A percentile compares a stretch with the other conserved stretches of the same genome.
phyloP scores from a whole-genome alignment of 2,888 invertebrate species.

The Frankliniella fusca region DNA sequence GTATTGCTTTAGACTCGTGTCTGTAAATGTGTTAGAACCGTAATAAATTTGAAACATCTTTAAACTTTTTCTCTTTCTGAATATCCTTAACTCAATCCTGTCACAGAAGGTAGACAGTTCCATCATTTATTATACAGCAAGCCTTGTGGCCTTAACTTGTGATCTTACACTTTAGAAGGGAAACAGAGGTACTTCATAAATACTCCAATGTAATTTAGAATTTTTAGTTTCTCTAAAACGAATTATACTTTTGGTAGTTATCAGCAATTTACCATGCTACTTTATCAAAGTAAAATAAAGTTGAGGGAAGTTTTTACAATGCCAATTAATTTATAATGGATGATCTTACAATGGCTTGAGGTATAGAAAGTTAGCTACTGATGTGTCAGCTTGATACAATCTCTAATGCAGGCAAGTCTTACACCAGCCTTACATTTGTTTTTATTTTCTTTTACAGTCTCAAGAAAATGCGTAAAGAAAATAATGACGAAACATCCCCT shows the following conservation, averaged over 20 bases:
- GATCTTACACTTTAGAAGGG: background rate
- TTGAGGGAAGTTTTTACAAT: background rate
- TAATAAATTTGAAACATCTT: background rate
- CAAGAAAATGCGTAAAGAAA: background rate
- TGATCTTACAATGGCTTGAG: background rate
- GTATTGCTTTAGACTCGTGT: background rate
- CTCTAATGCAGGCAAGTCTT: no score
- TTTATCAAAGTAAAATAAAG: background rate
- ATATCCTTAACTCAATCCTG: background rate
- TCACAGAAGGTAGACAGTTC: background rate
- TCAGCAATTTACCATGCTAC: no score
- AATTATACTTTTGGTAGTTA: no score
- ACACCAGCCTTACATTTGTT: background rate
- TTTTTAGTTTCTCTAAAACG: no score
- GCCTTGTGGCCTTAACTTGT: background rate
- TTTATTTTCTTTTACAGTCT: background rate
- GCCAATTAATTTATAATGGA: background rate
- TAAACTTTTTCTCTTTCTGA: background rate
- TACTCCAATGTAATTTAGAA: no score
- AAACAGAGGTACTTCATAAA: background rate
- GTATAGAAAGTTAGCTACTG: no score
- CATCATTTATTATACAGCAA: background rate
- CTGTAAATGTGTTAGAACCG: background rate
- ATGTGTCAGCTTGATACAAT: background rate
- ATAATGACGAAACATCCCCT: background rate